Conservation (phyloP, 1,140 invertebrate genomes). For the Cydia amplana region DNA sequence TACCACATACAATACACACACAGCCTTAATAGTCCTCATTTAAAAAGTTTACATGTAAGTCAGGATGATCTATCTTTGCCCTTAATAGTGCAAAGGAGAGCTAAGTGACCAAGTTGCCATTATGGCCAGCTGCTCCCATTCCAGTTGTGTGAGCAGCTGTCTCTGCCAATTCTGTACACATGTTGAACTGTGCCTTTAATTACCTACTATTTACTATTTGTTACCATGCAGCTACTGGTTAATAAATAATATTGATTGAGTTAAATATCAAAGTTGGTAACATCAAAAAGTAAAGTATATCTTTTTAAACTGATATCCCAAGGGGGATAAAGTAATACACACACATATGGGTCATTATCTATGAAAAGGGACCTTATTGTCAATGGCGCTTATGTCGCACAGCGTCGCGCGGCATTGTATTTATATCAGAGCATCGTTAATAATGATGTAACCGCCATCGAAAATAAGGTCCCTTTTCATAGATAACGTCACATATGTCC, state of each 20-base stretch:
- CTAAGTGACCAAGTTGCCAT: conserved; percentile 5
- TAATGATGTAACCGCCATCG: too few relatives aligned
- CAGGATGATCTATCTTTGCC: conserved; percentile 2
- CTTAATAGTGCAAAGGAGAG: not conserved
- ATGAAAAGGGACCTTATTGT: too few relatives aligned
- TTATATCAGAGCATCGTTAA: too few relatives aligned
- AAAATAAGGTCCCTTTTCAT: too few relatives aligned
- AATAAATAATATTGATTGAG: not conserved
- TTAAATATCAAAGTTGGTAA: not conserved
- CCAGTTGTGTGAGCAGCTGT: conserved; percentile 27
- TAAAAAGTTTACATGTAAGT: not conserved
- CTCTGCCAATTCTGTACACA: conserved; percentile 6
- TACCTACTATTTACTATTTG: conserved; percentile 2
- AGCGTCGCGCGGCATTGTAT: too few relatives aligned
- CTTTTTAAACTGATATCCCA: too few relatives aligned
- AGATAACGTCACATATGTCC: too few relatives aligned
- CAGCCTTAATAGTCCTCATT: not conserved
- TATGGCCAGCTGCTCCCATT: conserved; percentile 29
- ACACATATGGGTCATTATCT: too few relatives aligned
- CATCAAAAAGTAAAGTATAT: not conserved
- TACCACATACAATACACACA: not conserved
- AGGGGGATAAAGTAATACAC: too few relatives aligned
- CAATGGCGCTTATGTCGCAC: too few relatives aligned
- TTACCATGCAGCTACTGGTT: not conserved
- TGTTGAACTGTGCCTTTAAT: not conserved